Conservation (phyloP, 2,888 invertebrate genomes). For the Alsophila aescularia region DNA sequence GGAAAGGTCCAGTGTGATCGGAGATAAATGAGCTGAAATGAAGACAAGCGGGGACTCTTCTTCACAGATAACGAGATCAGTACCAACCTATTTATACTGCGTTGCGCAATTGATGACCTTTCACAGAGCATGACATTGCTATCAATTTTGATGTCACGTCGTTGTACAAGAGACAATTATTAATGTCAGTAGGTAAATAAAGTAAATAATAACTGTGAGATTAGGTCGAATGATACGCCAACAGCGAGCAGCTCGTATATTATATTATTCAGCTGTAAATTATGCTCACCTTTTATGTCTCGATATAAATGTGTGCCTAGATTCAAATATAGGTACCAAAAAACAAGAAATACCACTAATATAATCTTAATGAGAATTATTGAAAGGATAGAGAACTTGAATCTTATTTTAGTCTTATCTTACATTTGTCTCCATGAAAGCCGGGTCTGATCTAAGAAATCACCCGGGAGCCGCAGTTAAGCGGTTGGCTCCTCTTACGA, state of each 20-base stretch:
- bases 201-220: conserved; percentile 1
- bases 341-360: too few relatives aligned
- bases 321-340: too few relatives aligned
- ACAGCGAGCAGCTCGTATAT: conserved; percentile 10
- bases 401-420: too few relatives aligned
- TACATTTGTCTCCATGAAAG: too few relatives aligned
- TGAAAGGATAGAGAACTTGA: too few relatives aligned
- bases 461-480: too few relatives aligned
- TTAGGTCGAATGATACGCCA: conserved; percentile 6
- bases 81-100: conserved; percentile 68
- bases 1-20: conserved; percentile 82
- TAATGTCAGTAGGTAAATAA: neutral
- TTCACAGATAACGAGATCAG: conserved; percentile 64
- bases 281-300: too few relatives aligned
- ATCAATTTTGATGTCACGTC: conserved; percentile 3
- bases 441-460: too few relatives aligned
- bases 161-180: conserved; percentile 4
- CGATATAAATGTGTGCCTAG: too few relatives aligned
- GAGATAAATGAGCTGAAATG: conserved; percentile 73
- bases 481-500: too few relatives aligned
- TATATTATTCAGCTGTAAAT: too few relatives aligned
- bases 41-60: conserved; percentile 70
- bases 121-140: conserved; percentile 6
- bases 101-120: conserved; percentile 14
- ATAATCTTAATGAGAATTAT: too few relatives aligned